Conservation (phyloP, 1,140 invertebrate species). For the Anoplophora glabripennis region DNA sequence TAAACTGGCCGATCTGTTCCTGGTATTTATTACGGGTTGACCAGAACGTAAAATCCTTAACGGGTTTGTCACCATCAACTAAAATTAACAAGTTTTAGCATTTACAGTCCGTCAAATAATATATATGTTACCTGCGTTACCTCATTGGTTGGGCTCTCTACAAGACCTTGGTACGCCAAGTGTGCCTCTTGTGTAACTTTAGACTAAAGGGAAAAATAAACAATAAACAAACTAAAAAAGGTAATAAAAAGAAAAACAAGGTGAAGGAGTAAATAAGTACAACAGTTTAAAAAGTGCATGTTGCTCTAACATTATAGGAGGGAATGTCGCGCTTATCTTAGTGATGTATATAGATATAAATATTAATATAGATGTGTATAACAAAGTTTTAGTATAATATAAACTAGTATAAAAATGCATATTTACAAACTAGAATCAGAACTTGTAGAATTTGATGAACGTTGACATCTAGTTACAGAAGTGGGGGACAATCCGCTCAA, state of each 20-base stretch:
- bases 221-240: constrained; percentile 46
- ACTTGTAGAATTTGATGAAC: constrained; percentile 27
- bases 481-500: constrained; percentile 47
- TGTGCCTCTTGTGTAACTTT: constrained; percentile 80
- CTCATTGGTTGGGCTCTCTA: constrained; percentile 60
- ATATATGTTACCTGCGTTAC: constrained; percentile 36
- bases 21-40: constrained; percentile 55
- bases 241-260: constrained; percentile 46
- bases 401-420: too few relatives aligned
- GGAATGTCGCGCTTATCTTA: constrained; percentile 5
- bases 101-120: neutral
- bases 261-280: constrained; percentile 35
- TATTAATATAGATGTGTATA: neutral
- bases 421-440: constrained; percentile 47
- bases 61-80: constrained; percentile 59
- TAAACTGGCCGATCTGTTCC: constrained; percentile 40
- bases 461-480: constrained; percentile 43
- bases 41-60: constrained; percentile 69
- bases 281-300: constrained; percentile 15
- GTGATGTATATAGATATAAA: neutral
- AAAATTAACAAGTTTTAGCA: constrained; percentile 19
- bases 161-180: constrained; percentile 86
- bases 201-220: constrained; percentile 56
- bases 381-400: too few relatives aligned
- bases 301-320: constrained; percentile 6